Percentiles rank a stretch among this genome's conserved stretches.
Conservation (phyloP, 1,140 invertebrate species). For the Drusus annulatus region DNA sequence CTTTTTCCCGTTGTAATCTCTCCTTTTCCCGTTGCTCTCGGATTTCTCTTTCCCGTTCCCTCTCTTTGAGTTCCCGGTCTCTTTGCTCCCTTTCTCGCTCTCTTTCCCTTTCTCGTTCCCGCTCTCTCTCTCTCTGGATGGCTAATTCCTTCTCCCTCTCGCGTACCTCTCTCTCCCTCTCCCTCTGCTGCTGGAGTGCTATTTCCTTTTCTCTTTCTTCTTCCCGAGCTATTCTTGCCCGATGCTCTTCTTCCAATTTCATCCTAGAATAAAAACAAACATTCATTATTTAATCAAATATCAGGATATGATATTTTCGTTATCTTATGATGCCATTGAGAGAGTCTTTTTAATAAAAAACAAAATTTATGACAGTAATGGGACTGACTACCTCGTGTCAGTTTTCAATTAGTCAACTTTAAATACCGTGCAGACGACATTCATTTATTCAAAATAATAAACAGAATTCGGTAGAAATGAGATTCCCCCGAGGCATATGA, state of each 20-base stretch:
- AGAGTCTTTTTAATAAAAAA: too few species aligned
- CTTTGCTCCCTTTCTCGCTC: constrained; percentile 62
- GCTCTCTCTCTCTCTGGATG: constrained; percentile 54
- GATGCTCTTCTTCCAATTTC: constrained; percentile 58
- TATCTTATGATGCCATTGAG: too few species aligned
- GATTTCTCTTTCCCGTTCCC: constrained; percentile 63
- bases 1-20: constrained; percentile 62
- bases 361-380: too few species aligned
- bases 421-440: too few species aligned
- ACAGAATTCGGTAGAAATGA: too few species aligned
- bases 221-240: constrained; percentile 55
- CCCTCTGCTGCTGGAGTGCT: constrained; percentile 55
- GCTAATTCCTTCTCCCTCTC: constrained; percentile 57
- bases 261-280: constrained; percentile 50
- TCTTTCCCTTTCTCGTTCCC: constrained; percentile 64
- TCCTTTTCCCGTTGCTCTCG: constrained; percentile 65
- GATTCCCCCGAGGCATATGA: too few species aligned
- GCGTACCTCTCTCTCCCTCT: constrained; percentile 55
- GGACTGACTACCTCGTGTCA: too few species aligned
- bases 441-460: too few species aligned
- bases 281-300: constrained; percentile 5
- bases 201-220: constrained; percentile 58
- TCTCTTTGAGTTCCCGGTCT: constrained; percentile 50
- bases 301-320: too few species aligned
- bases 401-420: too few species aligned